These are phyloP conservation scores for Cyanocitta stelleri DNA, from an alignment of 2,113 vertebrate species.

Conservation along the genomic window DNA sequence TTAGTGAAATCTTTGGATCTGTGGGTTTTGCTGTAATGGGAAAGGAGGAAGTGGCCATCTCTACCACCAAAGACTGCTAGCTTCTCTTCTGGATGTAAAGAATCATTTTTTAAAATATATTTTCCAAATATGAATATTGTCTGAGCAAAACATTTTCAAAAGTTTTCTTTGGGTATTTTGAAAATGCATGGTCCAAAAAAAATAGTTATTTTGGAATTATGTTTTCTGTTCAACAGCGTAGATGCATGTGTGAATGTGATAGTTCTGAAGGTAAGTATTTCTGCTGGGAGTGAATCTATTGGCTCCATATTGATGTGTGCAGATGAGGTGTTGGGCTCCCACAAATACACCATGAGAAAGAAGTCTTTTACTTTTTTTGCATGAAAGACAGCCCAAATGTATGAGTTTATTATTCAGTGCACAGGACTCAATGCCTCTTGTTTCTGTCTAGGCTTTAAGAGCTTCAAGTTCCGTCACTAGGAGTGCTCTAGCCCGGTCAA, in stretches of 20 bases:
- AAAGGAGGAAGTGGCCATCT: neutral
- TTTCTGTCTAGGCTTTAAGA: neutral
- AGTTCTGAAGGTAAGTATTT: neutral
- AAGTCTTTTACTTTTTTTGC: neutral
- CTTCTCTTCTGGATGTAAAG: neutral
- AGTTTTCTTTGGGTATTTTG: constrained; percentile 13
- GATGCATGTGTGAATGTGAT: neutral
- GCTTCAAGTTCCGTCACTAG: rapidly evolving
- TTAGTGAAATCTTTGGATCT: neutral
- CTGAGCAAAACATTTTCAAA: neutral
- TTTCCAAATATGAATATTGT: neutral
- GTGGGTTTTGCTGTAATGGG: neutral
- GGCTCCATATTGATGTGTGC: neutral
- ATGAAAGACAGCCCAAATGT: neutral
- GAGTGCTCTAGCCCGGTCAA: neutral
- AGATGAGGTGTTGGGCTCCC: neutral
- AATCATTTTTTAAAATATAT: neutral
- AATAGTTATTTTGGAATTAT: constrained; percentile 1
- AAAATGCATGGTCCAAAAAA: neutral
- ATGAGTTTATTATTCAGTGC: neutral
- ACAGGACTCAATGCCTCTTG: neutral
- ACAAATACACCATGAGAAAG: neutral
- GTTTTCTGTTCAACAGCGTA: neutral
- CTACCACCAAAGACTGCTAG: neutral
- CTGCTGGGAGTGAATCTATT: neutral